Evolutionary conservation across 2,113 vertebrate species (phyloP).

Genomic region (Phaethornis superciliosus): DNA sequence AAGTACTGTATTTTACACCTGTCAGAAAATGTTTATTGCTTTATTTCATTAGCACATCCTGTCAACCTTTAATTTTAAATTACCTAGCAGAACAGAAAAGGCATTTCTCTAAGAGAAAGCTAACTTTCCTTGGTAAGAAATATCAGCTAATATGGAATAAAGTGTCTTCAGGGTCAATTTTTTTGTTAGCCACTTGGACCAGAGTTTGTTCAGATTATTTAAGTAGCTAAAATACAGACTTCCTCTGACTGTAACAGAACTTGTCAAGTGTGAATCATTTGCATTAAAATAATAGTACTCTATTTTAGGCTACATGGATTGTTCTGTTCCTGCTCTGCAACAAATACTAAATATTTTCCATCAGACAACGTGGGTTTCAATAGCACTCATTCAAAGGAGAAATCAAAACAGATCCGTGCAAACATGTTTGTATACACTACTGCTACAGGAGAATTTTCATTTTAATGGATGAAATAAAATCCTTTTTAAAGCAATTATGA

Average conservation of each 20-base stretch:
- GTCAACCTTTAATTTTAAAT: constrained; percentile 58
- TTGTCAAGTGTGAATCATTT: background rate
- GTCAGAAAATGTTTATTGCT: constrained; percentile 59
- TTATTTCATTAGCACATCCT: constrained; percentile 67
- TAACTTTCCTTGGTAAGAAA: background rate
- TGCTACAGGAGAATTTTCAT: background rate
- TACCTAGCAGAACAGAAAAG: constrained; percentile 8
- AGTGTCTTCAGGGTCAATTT: background rate
- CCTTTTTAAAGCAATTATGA: background rate
- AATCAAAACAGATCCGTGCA: background rate
- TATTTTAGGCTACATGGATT: background rate
- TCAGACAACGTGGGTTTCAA: background rate
- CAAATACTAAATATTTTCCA: background rate
- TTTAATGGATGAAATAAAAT: background rate
- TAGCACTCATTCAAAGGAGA: background rate
- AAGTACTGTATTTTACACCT: constrained; percentile 40
- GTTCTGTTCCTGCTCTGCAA: background rate
- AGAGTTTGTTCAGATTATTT: background rate
- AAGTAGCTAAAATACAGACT: background rate
- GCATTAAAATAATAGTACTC: background rate
- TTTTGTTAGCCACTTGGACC: background rate
- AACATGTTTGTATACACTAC: rapidly evolving
- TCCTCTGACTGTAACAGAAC: background rate
- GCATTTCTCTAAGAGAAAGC: background rate
- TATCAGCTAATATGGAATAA: background rate